Conservation (phyloP, 2,888 invertebrate genomes). For the Cosmia trapezina region DNA sequence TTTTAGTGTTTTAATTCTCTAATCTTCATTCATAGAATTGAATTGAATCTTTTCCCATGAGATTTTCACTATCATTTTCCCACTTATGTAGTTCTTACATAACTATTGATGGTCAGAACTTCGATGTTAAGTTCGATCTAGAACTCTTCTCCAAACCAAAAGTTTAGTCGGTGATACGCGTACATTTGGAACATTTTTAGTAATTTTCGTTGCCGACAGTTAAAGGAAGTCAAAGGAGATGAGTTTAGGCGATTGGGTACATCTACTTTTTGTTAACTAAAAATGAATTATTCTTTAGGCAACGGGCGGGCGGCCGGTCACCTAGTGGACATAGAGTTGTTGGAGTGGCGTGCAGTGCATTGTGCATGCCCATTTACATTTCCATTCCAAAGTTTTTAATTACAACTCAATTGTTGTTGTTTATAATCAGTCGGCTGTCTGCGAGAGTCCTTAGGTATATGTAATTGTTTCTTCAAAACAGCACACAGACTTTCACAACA, state of each 20-base stretch:
- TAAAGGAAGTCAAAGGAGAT: neutral
- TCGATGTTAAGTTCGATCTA: neutral
- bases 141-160: neutral
- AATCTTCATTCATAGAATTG: neutral
- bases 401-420: neutral
- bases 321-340: neutral
- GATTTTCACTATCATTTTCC: neutral
- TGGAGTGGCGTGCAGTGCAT: neutral
- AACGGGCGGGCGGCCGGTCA: neutral
- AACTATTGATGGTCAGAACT: neutral
- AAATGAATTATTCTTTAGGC: neutral
- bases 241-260: neutral
- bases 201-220: neutral
- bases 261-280: neutral
- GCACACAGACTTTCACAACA: slow-evolving; percentile 33
- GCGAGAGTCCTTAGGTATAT: neutral
- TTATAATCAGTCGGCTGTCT: neutral
- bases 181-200: neutral
- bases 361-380: neutral
- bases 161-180: neutral
- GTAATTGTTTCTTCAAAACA: slow-evolving; percentile 8
- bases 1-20: slow-evolving; percentile 6
- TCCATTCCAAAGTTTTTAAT: neutral
- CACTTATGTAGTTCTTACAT: neutral
- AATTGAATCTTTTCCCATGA: no score